Evolutionary conservation across 2,113 vertebrate genomes (phyloP).

Genomic region (Odontesthes bonariensis): DNA sequence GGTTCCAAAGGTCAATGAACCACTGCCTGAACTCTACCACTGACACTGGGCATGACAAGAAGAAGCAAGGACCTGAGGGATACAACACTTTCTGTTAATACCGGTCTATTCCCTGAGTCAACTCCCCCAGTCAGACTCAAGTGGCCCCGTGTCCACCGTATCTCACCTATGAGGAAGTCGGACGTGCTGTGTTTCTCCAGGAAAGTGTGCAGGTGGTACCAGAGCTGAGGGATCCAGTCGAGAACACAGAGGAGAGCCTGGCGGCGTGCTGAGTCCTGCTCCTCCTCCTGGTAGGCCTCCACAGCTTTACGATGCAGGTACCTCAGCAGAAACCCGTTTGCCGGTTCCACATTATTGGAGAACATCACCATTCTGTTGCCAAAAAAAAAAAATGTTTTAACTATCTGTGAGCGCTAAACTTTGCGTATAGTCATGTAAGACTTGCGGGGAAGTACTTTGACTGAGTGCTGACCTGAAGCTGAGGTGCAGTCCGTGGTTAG

Average conservation of each 20-base stretch:
- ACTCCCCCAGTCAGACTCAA: neutral
- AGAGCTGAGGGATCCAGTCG: conserved; percentile 97
- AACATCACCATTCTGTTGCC: conserved; percentile 92
- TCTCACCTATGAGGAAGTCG: conserved; percentile 95
- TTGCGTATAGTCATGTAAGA: neutral
- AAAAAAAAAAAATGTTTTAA: conserved; percentile 1
- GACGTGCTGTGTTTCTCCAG: conserved; percentile 98
- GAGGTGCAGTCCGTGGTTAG: conserved; percentile 94
- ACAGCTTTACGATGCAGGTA: conserved; percentile 94
- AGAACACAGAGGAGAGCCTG: conserved; percentile 90
- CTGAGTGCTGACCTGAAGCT: conserved; percentile 90
- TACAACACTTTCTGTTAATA: conserved; percentile 8
- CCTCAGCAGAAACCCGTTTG: conserved; percentile 93
- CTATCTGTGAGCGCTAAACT: neutral
- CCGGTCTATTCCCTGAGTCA: neutral
- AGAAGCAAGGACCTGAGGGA: conserved; percentile 93
- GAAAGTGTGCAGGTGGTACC: conserved; percentile 97
- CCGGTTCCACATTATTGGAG: conserved; percentile 96
- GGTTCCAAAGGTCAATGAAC: conserved; percentile 99
- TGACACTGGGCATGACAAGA: conserved; percentile 94
- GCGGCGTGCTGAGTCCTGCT: conserved; percentile 81
- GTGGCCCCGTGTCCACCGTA: neutral
- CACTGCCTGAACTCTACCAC: conserved; percentile 94
- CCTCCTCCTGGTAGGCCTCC: conserved; percentile 85
- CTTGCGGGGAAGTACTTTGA: neutral